Conservation (phyloP, 2,888 invertebrate genomes). For the Halocaridina rubra region DNA sequence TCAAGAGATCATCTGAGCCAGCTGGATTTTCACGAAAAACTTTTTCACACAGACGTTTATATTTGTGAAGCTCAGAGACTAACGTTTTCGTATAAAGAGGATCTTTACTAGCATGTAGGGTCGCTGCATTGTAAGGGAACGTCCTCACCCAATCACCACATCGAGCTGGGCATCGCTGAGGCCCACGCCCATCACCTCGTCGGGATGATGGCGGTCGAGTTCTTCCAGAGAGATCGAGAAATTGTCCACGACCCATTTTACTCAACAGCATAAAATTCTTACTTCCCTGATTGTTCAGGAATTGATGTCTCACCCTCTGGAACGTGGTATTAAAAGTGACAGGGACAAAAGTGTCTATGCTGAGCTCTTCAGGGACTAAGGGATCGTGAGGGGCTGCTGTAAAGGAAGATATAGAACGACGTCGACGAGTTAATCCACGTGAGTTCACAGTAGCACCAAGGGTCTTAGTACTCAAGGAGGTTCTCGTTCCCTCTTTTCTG, state of each 20-base stretch:
- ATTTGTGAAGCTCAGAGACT: slow-evolving; percentile 49
- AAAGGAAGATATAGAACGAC: slow-evolving; percentile 10
- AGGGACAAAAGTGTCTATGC: slow-evolving; percentile 44
- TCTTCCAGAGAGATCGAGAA: neutral
- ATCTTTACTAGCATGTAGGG: slow-evolving; percentile 63
- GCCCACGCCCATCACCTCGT: neutral
- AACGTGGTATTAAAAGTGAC: slow-evolving; percentile 49
- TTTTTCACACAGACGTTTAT: slow-evolving; percentile 49
- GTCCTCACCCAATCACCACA: slow-evolving; percentile 84
- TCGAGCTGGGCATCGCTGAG: slow-evolving; percentile 24
- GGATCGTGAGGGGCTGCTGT: slow-evolving; percentile 17
- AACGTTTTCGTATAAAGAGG: slow-evolving; percentile 40
- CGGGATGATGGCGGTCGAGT: neutral
- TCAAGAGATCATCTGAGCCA: slow-evolving; percentile 5
- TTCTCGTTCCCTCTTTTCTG: neutral
- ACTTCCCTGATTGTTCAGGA: slow-evolving; percentile 6
- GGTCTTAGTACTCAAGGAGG: neutral
- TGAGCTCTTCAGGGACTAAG: slow-evolving; percentile 41
- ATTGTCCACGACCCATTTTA: neutral
- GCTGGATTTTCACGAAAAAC: slow-evolving; percentile 15
- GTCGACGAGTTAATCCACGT: neutral
- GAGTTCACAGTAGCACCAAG: neutral
- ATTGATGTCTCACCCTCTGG: slow-evolving; percentile 45
- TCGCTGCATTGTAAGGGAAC: slow-evolving; percentile 74
- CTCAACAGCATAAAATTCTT: neutral